Evolutionary conservation across 1,140 invertebrate genomes (phyloP), one percentile per base, ranked within the genome.

Genomic region (Archivesica marissinica): DNA sequence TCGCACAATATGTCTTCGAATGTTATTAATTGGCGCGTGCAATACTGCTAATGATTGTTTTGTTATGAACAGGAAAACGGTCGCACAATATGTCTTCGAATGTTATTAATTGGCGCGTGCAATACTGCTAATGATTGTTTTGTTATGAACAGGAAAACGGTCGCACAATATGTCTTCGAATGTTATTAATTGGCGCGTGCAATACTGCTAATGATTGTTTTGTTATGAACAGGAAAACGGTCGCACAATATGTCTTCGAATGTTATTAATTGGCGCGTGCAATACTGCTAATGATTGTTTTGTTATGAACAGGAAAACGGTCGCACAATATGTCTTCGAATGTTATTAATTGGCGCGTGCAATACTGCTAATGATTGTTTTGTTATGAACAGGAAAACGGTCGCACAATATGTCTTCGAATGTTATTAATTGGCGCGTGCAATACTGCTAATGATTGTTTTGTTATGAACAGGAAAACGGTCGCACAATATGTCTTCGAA

Each of bases 1-100:
- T 72, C 68, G 50, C 50, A 30, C 68, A 72, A 20, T 7, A 25
- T 70, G 66, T 70, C 66, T 70, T 44, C 66, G 47, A 70, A 70
- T 70, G 66, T 25, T 70, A 47, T n/a, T 70, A 70, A 70, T 70
- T 70, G 66, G 11, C 20, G 41, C 66, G 47, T 47, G 66, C 25
- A 70, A 47, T 30, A 44, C 38, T 44, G 20, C 38, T 47, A 70
- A 47, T 70, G 38, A 47, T 44, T 44, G n/a, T n/a, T 20, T 50
- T 11, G 44, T 50, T 70, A 44, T 70, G 38, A 72, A 50, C 17
- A 72, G 25, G 15, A 0, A 30, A 47, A 20, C 39, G 33, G 68
- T 72, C 68, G 50, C 50, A 30, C 68, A 72, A 20, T 7, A 25
- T 70, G 66, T 70, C 66, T 70, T 44, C 66, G 47, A 70, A 70